phyloP scores from a whole-genome alignment of 53 echinoderm and acorn worm genomes.

The Zoroaster sp. region DNA sequence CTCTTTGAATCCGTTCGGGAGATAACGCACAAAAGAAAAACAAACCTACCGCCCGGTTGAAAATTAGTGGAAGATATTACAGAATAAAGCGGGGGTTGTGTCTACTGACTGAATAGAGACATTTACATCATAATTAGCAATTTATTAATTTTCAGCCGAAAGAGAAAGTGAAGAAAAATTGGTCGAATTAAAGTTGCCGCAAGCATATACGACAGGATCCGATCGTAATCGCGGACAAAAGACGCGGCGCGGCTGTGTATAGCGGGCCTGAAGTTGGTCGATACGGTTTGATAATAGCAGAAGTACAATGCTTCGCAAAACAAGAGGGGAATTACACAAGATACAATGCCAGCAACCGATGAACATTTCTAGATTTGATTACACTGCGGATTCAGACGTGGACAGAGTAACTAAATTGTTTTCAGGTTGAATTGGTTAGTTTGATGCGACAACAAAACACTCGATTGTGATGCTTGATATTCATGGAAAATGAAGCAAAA shows the following conservation, averaged over 20 bases:
- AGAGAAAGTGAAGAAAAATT: background rate
- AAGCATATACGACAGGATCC: background rate
- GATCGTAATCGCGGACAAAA: background rate
- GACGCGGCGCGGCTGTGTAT: background rate
- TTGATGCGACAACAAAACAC: background rate
- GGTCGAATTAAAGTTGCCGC: constrained; percentile 34
- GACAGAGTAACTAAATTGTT: background rate
- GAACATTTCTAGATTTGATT: background rate
- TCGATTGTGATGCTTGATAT: background rate
- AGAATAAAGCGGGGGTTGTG: background rate
- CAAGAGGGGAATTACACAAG: background rate
- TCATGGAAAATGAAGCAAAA: background rate
- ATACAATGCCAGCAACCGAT: background rate
- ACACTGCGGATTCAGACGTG: background rate
- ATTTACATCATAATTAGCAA: constrained; percentile 52
- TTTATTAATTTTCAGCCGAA: constrained; percentile 29
- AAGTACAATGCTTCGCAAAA: background rate
- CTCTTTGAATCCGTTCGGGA: background rate
- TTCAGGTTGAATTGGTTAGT: background rate
- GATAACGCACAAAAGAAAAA: background rate
- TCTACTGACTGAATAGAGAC: constrained; percentile 9
- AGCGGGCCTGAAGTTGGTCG: background rate
- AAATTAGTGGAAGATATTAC: background rate
- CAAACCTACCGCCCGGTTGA: background rate
- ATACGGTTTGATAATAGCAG: background rate